Base-by-base conservation (phyloP, 1,140 invertebrate species). In the Luehdorfia chinensis region DNA sequence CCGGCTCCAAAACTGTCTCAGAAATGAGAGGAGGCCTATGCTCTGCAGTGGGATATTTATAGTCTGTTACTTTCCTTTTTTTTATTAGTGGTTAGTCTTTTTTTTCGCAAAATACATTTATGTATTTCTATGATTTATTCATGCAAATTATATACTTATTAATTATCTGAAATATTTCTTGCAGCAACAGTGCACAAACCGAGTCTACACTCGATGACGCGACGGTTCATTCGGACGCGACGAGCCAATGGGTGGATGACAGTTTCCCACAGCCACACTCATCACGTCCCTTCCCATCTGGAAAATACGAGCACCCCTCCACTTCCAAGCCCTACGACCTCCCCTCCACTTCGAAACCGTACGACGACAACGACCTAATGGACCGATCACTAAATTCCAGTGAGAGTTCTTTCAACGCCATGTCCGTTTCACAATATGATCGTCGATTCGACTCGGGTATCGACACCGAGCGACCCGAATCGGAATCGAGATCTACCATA, bases 191-290 rank as follows among this genome's bases (percentile, higher is more conserved):
- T 19, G 66, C 33, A 4, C 60, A 66, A 37, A 66, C 68, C 2
- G 72, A 67, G n/a, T 63, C 75, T 2, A 71, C 65, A 4, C 25
- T 67, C 8, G 66, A 65, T 6, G 67, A 61, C 32, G 59, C 56
- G 4, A 75, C 78, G 47, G 75, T 69, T 39, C 64, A 67, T 9
- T 78, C 73, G 13, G 84, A 81, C 55, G 86, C 86, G n/a, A 87
- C 86, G 36, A 81, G 75, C 58, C 81, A 85, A 47, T 87, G 86
- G 86, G 78, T 87, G 31, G 84, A 86, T 64, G 86, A 87, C 66
- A 83, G 79, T 56, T 86, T 84, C 67, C 84, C 66, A 32, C 53
- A 57, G 1, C 55, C 59, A 14, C 58, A 66, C 48, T 55, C 57
- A 39, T 70, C 64, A 1, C 56, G 49, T 55, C 64, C 64, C 27